Evolutionary conservation across 2,888 invertebrate genomes (phyloP).

Genomic region (Melangyna quadrimaculata): DNA sequence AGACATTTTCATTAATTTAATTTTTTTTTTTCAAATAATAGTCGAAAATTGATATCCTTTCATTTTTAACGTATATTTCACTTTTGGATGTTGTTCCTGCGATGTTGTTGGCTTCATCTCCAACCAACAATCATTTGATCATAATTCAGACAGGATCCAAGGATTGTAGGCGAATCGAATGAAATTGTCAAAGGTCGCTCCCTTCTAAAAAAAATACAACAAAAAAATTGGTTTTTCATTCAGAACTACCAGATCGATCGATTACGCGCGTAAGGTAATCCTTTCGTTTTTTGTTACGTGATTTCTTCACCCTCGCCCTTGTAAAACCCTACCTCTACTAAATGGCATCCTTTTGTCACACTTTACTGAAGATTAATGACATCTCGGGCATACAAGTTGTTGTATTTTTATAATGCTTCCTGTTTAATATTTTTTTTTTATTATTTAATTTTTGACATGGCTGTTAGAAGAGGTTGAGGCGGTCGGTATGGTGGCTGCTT

Average conservation of each 20-base stretch:
- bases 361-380: conserved; percentile 68
- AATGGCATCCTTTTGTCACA: conserved; percentile 69
- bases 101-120: not conserved
- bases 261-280: conserved; percentile 55
- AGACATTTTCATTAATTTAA: conserved; percentile 46
- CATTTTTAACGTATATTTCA: conserved; percentile 45
- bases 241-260: conserved; percentile 51
- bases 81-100: not conserved
- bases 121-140: conserved; percentile 47
- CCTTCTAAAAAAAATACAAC: too few species aligned
- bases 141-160: conserved; percentile 42
- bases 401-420: conserved; percentile 47
- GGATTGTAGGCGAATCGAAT: conserved; percentile 71
- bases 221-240: conserved; percentile 36
- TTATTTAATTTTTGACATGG: conserved; percentile 67
- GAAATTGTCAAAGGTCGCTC: conserved; percentile 55
- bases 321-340: not conserved
- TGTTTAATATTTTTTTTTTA: conserved; percentile 67
- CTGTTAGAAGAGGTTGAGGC: conserved; percentile 37
- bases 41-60: conserved; percentile 69
- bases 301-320: conserved; percentile 55
- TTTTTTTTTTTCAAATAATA: not conserved
- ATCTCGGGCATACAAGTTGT: conserved; percentile 50
- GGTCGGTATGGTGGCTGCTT: conserved; percentile 22
- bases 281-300: conserved; percentile 33